phyloP scores from a whole-genome alignment of 2,113 vertebrate species.

The Empidonax traillii region DNA sequence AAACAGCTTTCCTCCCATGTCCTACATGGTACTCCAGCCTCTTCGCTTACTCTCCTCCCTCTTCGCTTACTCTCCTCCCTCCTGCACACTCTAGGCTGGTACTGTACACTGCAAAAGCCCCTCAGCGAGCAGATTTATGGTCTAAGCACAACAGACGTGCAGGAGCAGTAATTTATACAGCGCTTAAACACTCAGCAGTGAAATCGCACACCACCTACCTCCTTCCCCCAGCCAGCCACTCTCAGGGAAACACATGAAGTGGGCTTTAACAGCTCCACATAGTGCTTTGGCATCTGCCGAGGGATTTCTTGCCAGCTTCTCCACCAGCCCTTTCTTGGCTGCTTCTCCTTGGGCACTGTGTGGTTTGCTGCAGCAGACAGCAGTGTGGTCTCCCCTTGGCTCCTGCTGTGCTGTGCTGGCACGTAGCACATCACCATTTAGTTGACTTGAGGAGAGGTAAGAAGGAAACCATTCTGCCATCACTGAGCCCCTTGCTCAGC shows the following conservation, averaged over 20 bases:
- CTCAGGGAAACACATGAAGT: background rate
- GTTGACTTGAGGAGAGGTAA: background rate
- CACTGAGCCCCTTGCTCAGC: background rate
- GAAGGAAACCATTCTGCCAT: background rate
- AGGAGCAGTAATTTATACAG: background rate
- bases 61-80: background rate
- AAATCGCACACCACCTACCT: background rate
- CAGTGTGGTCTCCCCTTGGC: fast-evolving
- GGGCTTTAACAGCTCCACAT: background rate
- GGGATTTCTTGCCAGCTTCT: background rate
- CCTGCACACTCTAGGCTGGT: background rate
- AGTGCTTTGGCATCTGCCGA: background rate
- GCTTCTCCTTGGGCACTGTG: background rate
- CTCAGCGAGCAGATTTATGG: background rate
- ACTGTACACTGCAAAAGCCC: no score
- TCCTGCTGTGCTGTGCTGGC: background rate
- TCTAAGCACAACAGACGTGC: fast-evolving
- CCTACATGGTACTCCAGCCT: background rate
- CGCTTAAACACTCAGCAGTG: background rate
- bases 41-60: no score
- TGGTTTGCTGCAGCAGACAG: background rate
- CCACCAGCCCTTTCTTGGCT: background rate
- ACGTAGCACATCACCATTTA: fast-evolving
- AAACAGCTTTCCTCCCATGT: background rate
- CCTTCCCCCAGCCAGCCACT: background rate